Conservation (phyloP, 2,113 vertebrate genomes). For the Abramis brama region DNA sequence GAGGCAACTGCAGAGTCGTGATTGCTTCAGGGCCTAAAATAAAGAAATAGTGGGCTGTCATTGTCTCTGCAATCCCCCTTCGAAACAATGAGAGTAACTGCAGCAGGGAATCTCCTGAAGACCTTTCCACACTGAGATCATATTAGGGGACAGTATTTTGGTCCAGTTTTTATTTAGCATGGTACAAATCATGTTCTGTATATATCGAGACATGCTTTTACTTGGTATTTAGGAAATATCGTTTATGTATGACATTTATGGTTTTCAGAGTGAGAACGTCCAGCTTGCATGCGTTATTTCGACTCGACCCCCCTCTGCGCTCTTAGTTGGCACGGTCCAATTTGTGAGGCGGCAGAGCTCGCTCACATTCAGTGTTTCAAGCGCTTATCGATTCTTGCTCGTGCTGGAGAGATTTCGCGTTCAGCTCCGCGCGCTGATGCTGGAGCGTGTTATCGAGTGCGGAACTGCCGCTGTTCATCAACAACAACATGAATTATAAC, state of each 20-base stretch:
- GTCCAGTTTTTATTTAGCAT: background rate
- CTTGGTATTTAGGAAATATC: rapidly evolving
- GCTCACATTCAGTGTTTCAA: slow-evolving; percentile 63
- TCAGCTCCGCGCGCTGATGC: slow-evolving; percentile 18
- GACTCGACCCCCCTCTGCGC: slow-evolving; percentile 35
- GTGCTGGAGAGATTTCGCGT: background rate
- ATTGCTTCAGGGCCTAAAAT: slow-evolving; percentile 49
- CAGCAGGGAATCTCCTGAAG: slow-evolving; percentile 61
- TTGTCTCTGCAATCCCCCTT: slow-evolving; percentile 54
- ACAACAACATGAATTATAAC: slow-evolving; percentile 48
- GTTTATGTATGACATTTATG: background rate
- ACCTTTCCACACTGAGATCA: background rate
- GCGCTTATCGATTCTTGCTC: slow-evolving; percentile 49
- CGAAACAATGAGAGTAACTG: slow-evolving; percentile 59
- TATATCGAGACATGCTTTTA: background rate
- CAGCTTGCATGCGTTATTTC: background rate
- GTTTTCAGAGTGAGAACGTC: background rate
- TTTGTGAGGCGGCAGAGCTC: slow-evolving; percentile 65
- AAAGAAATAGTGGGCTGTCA: slow-evolving; percentile 49
- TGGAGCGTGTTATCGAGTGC: background rate
- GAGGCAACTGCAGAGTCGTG: slow-evolving; percentile 47
- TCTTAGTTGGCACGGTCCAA: slow-evolving; percentile 71
- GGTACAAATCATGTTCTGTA: background rate
- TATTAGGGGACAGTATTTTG: background rate
- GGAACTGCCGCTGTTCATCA: slow-evolving; percentile 11